Evolutionary conservation across 1,140 invertebrate genomes (phyloP).

Genomic region (Pectinophora gossypiella): DNA sequence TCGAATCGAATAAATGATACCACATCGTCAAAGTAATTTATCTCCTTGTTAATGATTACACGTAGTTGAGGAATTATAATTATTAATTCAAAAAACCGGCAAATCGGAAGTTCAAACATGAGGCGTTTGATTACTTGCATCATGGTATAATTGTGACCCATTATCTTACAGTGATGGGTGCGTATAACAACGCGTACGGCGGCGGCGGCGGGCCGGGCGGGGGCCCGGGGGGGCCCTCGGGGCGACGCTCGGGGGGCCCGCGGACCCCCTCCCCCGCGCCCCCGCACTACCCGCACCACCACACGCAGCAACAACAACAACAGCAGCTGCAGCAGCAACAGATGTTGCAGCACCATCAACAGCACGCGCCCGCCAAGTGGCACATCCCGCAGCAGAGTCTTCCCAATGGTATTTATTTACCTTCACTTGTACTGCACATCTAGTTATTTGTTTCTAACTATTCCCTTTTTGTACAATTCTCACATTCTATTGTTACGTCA

Average conservation of each 20-base stretch:
- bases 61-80: too few relatives aligned
- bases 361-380: constrained; percentile 75
- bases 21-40: too few relatives aligned
- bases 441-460: too few relatives aligned
- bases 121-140: too few relatives aligned
- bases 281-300: constrained; percentile 8
- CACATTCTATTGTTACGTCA: background rate
- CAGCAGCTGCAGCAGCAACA: constrained; percentile 8
- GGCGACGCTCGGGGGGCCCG: constrained; percentile 15
- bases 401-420: background rate
- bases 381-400: constrained; percentile 79
- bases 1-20: too few relatives aligned
- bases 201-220: constrained; percentile 36
- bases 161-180: constrained; percentile 47
- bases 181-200: constrained; percentile 30
- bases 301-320: constrained; percentile 8
- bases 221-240: constrained; percentile 22
- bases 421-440: too few relatives aligned
- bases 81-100: too few relatives aligned
- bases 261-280: constrained; percentile 32
- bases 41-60: too few relatives aligned
- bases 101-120: too few relatives aligned
- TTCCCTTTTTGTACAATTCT: too few relatives aligned
- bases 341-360: background rate
- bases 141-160: too few relatives aligned